A percentile compares a stretch with the other conserved stretches of the same genome.
phyloP scores from a whole-genome alignment of 1,140 invertebrate genomes.

The Hylyphantes graminicola region DNA sequence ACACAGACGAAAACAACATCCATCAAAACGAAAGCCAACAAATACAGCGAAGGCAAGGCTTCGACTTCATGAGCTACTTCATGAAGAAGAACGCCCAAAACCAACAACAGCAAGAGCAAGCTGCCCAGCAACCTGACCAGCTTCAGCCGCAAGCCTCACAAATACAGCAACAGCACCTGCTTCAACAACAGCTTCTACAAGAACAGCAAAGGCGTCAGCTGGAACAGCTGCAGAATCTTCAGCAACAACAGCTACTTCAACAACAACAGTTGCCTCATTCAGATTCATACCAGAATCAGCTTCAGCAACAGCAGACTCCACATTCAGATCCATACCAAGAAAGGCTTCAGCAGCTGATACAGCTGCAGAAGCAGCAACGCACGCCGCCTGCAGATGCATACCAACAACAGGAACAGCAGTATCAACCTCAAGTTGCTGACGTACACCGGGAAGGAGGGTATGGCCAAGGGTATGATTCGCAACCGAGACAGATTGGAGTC shows the following conservation, averaged over 20 bases:
- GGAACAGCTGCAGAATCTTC: slow-evolving; percentile 36
- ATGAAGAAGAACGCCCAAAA: not conserved
- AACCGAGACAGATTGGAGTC: slow-evolving; percentile 32
- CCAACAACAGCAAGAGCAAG: slow-evolving; percentile 2
- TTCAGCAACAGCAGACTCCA: slow-evolving; percentile 11
- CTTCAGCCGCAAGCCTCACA: not conserved
- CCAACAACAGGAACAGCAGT: slow-evolving; percentile 20
- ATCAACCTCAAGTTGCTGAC: not conserved
- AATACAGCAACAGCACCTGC: slow-evolving; percentile 38
- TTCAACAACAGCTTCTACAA: slow-evolving; percentile 23
- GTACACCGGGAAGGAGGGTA: slow-evolving; percentile 31
- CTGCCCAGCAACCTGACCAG: not conserved
- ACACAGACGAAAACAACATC: not conserved
- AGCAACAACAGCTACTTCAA: slow-evolving; percentile 30
- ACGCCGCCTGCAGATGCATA: not conserved
- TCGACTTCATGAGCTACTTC: slow-evolving; percentile 57
- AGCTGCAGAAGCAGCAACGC: not conserved
- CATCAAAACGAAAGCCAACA: not conserved
- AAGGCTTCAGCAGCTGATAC: not conserved
- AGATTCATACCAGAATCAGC: not conserved
- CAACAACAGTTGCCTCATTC: not conserved
- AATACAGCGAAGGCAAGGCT: slow-evolving; percentile 28
- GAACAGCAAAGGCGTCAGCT: slow-evolving; percentile 29
- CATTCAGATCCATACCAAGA: not conserved
- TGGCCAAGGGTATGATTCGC: not conserved